These are phyloP conservation scores for Chloroceryle inda DNA, from an alignment of 2,797 vertebrate species.

Conservation along the genomic window DNA sequence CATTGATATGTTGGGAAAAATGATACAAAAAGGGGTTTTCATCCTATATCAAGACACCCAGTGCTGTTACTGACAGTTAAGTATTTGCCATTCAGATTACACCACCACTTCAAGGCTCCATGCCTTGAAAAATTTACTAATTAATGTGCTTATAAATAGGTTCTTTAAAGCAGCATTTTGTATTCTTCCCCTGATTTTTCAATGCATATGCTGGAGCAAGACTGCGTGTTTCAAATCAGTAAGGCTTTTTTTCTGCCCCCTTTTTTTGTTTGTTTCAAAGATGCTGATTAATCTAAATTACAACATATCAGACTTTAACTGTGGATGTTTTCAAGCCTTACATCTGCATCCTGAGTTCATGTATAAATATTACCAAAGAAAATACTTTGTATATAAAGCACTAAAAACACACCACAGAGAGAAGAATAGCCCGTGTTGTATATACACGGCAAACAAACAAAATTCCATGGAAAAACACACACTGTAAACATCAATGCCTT, in stretches of 20 bases:
- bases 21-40: neutral
- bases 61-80: neutral
- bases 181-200: neutral
- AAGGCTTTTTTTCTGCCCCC: neutral
- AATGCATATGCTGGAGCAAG: neutral
- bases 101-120: neutral
- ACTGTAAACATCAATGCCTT: slow-evolving; percentile 68
- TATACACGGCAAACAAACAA: slow-evolving; percentile 45
- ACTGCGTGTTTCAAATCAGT: neutral
- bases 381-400: neutral
- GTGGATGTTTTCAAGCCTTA: slow-evolving; percentile 16
- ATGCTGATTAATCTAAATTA: neutral
- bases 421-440: slow-evolving; percentile 54
- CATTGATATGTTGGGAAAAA: neutral
- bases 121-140: neutral
- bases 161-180: neutral
- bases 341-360: neutral
- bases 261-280: neutral
- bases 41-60: neutral
- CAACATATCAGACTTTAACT: neutral
- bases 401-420: neutral
- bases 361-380: slow-evolving; percentile 19
- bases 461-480: slow-evolving; percentile 73
- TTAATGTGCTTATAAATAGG: neutral
- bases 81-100: slow-evolving; percentile 2